Percentiles rank a stretch among this genome's conserved stretches.
Evolutionary conservation across 2,113 vertebrate genomes (phyloP).

Genomic region (Poeciliopsis retropinna): DNA sequence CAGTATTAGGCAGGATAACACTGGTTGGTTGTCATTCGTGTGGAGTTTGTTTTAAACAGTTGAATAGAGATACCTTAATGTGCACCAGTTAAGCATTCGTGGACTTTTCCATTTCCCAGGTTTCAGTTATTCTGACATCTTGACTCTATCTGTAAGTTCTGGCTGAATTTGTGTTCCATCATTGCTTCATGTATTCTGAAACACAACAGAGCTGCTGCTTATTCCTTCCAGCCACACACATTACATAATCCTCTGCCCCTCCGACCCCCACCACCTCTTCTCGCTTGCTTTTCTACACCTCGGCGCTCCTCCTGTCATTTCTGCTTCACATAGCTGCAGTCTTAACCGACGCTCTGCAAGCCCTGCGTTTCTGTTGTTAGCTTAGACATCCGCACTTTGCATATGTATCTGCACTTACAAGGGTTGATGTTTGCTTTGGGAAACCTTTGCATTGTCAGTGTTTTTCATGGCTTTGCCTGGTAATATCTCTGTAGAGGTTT

Average conservation of each 20-base stretch:
- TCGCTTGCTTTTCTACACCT: slow-evolving; percentile 16
- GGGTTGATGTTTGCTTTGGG: background rate
- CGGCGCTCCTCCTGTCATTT: slow-evolving; percentile 4
- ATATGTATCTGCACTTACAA: background rate
- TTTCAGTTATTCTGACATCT: slow-evolving; percentile 5
- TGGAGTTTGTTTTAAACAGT: background rate
- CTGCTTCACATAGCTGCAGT: slow-evolving; percentile 13
- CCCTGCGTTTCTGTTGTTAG: background rate
- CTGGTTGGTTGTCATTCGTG: background rate
- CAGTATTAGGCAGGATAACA: background rate
- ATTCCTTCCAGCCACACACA: slow-evolving; percentile 31
- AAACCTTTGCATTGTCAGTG: background rate
- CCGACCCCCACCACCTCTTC: slow-evolving; percentile 22
- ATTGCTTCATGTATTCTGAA: background rate
- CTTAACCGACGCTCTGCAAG: background rate
- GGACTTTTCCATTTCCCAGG: background rate
- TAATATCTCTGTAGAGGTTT: background rate
- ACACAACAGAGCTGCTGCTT: slow-evolving; percentile 16
- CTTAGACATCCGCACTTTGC: background rate
- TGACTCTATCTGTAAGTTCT: background rate
- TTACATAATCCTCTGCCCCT: slow-evolving; percentile 40
- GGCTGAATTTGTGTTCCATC: background rate
- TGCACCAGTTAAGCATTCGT: background rate
- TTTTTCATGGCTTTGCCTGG: background rate
- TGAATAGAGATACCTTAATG: background rate